Percentiles rank a stretch among this genome's conserved stretches.
These are phyloP conservation scores for Scotopteryx bipunctaria DNA, from an alignment of 2,888 invertebrate species.

Conservation along the genomic window DNA sequence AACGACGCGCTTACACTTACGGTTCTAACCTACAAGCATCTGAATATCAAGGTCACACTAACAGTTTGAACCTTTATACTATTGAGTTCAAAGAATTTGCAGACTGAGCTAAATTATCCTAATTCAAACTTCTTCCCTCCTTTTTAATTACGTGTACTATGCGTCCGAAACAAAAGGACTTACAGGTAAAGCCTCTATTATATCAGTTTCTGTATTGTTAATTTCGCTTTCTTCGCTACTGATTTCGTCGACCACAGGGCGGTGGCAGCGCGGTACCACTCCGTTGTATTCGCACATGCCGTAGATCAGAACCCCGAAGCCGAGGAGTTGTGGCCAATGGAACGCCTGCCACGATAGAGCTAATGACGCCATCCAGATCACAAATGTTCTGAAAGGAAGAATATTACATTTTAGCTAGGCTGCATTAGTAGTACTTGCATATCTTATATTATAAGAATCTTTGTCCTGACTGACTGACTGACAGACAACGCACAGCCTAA, in stretches of 20 bases:
- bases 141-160: background rate
- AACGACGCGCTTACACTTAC: no score
- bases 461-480: no score
- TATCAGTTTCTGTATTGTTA: conserved; percentile 43
- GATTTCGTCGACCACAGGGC: conserved; percentile 39
- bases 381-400: conserved; percentile 85
- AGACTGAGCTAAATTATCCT: no score
- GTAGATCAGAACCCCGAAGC: conserved; percentile 88
- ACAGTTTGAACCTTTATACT: no score
- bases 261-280: conserved; percentile 59
- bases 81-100: no score
- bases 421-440: no score
- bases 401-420: background rate
- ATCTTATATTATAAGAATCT: no score
- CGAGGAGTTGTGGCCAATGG: conserved; percentile 90
- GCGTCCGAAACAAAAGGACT: no score
- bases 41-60: no score
- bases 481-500: no score
- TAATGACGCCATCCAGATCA: conserved; percentile 95
- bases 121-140: background rate
- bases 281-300: conserved; percentile 94
- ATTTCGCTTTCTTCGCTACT: conserved; percentile 41
- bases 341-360: conserved; percentile 90
- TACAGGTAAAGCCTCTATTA: background rate
- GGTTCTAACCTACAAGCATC: no score